A percentile compares a stretch with the other conserved stretches of the same genome.
Evolutionary conservation across 2,113 vertebrate species (phyloP).

Genomic region (Dissostichus mawsoni): DNA sequence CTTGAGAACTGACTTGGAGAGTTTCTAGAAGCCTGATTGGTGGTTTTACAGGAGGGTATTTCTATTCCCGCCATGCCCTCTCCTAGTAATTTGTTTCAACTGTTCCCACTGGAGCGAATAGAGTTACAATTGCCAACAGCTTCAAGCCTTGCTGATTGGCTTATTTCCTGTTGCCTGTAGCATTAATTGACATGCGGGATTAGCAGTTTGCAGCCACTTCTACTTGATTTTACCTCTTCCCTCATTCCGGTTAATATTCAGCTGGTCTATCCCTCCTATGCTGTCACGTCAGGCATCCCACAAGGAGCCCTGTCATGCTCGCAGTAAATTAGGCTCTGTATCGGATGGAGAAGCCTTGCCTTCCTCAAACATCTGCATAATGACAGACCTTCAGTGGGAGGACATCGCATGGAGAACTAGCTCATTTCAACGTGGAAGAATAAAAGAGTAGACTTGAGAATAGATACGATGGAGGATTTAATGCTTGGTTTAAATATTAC

Average conservation of each 20-base stretch:
- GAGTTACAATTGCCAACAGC: slow-evolving; percentile 38
- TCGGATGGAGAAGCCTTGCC: slow-evolving; percentile 30
- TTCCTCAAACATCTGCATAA: slow-evolving; percentile 35
- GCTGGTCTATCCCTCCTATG: slow-evolving; percentile 1
- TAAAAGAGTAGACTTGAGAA: neutral
- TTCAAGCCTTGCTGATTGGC: slow-evolving; percentile 43
- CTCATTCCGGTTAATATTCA: slow-evolving; percentile 56
- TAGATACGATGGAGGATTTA: slow-evolving; percentile 7
- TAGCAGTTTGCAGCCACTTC: slow-evolving; percentile 40
- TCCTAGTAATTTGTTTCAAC: slow-evolving; percentile 52
- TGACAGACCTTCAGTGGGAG: slow-evolving; percentile 24
- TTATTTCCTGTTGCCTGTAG: slow-evolving; percentile 54
- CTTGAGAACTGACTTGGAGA: slow-evolving; percentile 42
- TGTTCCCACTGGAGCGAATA: slow-evolving; percentile 37
- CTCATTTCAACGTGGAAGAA: neutral
- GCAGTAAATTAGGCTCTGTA: slow-evolving; percentile 60
- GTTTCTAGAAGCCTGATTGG: slow-evolving; percentile 16
- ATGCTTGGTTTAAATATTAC: slow-evolving; percentile 8
- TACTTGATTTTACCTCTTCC: slow-evolving; percentile 14
- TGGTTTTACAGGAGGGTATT: slow-evolving; percentile 28
- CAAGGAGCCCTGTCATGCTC: slow-evolving; percentile 24
- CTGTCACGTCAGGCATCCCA: slow-evolving; percentile 49
- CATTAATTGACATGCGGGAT: slow-evolving; percentile 28
- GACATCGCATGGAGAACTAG: neutral
- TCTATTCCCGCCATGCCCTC: slow-evolving; percentile 34